Evolutionary conservation across 2,113 vertebrate species (phyloP).

Genomic region (Gobio gobio): DNA sequence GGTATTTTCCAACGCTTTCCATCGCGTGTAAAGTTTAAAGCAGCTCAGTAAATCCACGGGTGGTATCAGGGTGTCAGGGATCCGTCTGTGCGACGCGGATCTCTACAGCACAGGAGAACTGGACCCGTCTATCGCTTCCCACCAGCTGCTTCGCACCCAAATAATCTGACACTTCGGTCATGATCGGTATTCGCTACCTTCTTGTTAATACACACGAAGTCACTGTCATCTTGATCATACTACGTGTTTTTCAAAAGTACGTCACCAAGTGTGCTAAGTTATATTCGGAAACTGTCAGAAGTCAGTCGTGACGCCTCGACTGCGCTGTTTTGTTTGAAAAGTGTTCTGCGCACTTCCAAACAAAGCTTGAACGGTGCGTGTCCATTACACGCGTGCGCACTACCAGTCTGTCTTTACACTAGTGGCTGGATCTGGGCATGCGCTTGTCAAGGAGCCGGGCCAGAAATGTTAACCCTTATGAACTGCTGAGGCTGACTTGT

Average conservation of each 20-base stretch:
- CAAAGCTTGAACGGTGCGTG: background rate
- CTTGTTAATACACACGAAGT: background rate
- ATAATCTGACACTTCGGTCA: conserved; percentile 61
- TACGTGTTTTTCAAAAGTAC: background rate
- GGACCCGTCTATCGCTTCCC: conserved; percentile 68
- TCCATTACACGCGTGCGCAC: conserved; percentile 37
- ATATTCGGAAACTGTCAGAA: background rate
- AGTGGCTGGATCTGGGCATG: background rate
- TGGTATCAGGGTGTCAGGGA: conserved; percentile 54
- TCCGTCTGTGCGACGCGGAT: conserved; percentile 42
- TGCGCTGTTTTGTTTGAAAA: background rate
- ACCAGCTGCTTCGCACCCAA: conserved; percentile 71
- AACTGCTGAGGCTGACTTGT: background rate
- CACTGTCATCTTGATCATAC: background rate
- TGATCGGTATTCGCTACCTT: conserved; percentile 54
- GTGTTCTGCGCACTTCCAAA: background rate
- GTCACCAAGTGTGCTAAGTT: background rate
- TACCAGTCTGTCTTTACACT: background rate
- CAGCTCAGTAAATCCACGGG: conserved; percentile 27
- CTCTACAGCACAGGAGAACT: conserved; percentile 54
- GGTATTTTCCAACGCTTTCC: conserved; percentile 93
- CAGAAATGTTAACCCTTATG: background rate
- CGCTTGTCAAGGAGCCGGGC: background rate
- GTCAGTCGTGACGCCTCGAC: background rate
- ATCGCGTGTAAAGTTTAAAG: conserved; percentile 66